These are phyloP conservation scores for Macrosoma leucophasiata DNA, from an alignment of 2,888 invertebrate genomes.

Conservation along the genomic window DNA sequence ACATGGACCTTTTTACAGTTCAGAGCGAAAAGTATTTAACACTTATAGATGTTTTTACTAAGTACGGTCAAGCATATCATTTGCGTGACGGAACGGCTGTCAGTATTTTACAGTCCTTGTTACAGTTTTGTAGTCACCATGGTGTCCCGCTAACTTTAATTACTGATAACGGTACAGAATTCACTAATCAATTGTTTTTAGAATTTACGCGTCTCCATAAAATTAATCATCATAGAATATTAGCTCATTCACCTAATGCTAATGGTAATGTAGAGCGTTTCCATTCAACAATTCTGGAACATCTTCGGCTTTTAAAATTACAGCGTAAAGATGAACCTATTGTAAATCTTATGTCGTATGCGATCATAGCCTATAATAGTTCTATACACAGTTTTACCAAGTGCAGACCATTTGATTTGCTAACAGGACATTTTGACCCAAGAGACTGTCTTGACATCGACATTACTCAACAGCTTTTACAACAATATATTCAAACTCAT, in stretches of 20 bases:
- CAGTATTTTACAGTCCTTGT: constrained; percentile 8
- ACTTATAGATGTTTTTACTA: constrained; percentile 10
- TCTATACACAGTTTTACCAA: constrained; percentile 27
- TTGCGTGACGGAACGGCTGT: constrained; percentile 11
- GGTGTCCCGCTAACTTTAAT: constrained; percentile 14
- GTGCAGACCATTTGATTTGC: constrained; percentile 13
- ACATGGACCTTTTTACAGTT: constrained; percentile 16
- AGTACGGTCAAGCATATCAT: constrained; percentile 17
- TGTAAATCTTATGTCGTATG: constrained; percentile 7
- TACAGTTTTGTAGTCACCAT: constrained; percentile 14
- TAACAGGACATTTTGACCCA: constrained; percentile 7
- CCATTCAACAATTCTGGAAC: constrained; percentile 23
- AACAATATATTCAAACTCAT: constrained; percentile 24
- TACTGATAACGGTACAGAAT: constrained; percentile 17
- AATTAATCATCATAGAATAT: constrained; percentile 7
- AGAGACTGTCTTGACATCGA: constrained; percentile 9
- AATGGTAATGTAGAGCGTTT: constrained; percentile 25
- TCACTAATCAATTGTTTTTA: constrained; percentile 8
- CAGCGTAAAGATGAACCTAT: constrained; percentile 15
- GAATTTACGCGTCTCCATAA: constrained; percentile 8
- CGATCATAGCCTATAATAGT: constrained; percentile 12
- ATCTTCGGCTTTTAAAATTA: constrained; percentile 20
- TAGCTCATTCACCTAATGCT: constrained; percentile 23
- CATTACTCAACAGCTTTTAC: constrained; percentile 3
- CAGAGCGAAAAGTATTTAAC: constrained; percentile 16